Evolutionary conservation across 2,888 invertebrate species (phyloP), one percentile per base, ranked within the genome.

Genomic region (Spisula subtruncata): DNA sequence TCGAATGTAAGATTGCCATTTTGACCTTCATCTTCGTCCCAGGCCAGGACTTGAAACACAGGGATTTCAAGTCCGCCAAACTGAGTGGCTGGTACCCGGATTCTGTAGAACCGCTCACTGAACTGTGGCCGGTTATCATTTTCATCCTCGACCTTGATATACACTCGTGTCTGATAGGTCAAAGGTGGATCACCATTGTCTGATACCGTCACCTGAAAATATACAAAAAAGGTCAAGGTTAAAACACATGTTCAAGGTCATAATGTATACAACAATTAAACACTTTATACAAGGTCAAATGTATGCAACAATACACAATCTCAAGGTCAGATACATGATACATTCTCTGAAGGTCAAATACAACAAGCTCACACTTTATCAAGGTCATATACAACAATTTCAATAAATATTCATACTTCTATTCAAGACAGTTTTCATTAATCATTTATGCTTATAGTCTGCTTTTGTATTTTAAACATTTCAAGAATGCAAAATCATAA

Each of bases 181-280:
- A 98, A 98, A 92, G 98, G 97, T 5, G 98, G 98, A 86, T 97
- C 97, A 0, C 98, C 99, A 95, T 98, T 98, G 97, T 99, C 99
- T 93, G 98, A 98, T 12, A 99, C 98, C 95, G 98, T 98, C 94
- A 98, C 98, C 98, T 98, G 95, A 12, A 93, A 92, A 89, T 81
- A 91, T 35, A 87, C 79, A 35, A 48, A 81, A n/a, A 41, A 80
- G 12, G 51, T 81, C 16, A 48, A 81, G 46, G 51, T 81, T 25
- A 35, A 41, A 35, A 35, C 14, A 75, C 32, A n/a, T 60, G n/a
- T 25, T 66, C 60, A 66, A 66, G 60, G 60, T 66, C 60, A 66
- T 1, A 6, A 56, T 56, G 18, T 41, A 41, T 41, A 41, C 20
- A 66, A 41, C 41, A 41, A 41, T 25, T 8, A 41, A 35, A 35